Conservation (phyloP, 2,113 vertebrate species). For the Mus musculus region DNA sequence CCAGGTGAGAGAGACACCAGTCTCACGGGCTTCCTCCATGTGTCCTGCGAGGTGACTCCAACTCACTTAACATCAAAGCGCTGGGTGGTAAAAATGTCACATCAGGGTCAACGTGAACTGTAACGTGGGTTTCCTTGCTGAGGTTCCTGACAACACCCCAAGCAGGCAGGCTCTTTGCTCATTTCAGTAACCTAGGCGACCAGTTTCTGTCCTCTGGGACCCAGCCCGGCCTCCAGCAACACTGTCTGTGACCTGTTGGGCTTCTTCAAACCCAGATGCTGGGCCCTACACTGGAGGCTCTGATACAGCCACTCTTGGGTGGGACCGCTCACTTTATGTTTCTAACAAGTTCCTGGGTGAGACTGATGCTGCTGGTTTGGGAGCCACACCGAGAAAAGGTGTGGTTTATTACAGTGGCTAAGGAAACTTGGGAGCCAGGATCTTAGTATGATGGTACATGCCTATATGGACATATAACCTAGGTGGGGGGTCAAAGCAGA, state of each 20-base stretch:
- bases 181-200: background rate
- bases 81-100: background rate
- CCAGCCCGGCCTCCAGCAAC: background rate
- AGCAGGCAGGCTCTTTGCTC: background rate
- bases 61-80: background rate
- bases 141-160: background rate
- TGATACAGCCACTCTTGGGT: background rate
- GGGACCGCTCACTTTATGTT: background rate
- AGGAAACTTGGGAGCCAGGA: background rate
- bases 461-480: background rate
- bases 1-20: rapidly evolving
- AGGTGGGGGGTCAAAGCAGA: background rate
- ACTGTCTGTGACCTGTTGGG: background rate
- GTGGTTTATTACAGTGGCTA: background rate
- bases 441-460: background rate
- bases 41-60: background rate
- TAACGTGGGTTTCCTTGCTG: background rate
- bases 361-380: too few relatives aligned
- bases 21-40: background rate
- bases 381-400: background rate
- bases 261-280: background rate
- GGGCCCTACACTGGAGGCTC: background rate
- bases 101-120: background rate
- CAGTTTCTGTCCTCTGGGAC: background rate
- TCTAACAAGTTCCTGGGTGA: background rate